These are phyloP conservation scores for Coenobita brevimanus DNA, from an alignment of 1,140 invertebrate genomes.

Conservation along the genomic window DNA sequence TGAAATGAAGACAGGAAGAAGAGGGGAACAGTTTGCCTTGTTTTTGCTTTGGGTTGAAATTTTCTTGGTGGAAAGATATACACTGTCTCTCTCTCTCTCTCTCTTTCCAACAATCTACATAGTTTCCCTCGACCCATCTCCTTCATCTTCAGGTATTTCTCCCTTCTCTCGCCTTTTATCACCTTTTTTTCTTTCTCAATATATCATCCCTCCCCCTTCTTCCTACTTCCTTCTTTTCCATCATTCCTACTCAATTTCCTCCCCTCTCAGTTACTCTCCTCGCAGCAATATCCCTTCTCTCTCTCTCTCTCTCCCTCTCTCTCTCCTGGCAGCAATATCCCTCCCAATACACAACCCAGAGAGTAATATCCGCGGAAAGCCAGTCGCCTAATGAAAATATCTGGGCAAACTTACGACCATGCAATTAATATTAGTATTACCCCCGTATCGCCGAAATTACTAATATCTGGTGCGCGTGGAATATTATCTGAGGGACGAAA, in stretches of 20 bases:
- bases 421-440: conserved; percentile 56
- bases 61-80: neutral
- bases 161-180: neutral
- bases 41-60: too few species aligned
- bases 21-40: too few species aligned
- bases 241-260: neutral
- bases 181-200: neutral
- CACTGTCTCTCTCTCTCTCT: conserved; percentile 4
- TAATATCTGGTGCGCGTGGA: conserved; percentile 25
- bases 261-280: neutral
- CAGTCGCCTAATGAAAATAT: conserved; percentile 58
- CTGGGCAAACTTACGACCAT: conserved; percentile 38
- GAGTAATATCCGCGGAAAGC: neutral
- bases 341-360: neutral
- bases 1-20: too few species aligned
- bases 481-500: too few species aligned
- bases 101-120: neutral
- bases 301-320: too few species aligned
- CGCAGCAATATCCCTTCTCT: neutral
- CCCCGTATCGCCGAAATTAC: conserved; percentile 39
- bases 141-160: neutral
- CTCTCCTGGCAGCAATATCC: too few species aligned
- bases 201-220: too few species aligned
- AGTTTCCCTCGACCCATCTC: too few species aligned
- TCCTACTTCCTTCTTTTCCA: neutral